Evolutionary conservation across 2,113 vertebrate genomes (phyloP).

Genomic region (Arizona elegans): DNA sequence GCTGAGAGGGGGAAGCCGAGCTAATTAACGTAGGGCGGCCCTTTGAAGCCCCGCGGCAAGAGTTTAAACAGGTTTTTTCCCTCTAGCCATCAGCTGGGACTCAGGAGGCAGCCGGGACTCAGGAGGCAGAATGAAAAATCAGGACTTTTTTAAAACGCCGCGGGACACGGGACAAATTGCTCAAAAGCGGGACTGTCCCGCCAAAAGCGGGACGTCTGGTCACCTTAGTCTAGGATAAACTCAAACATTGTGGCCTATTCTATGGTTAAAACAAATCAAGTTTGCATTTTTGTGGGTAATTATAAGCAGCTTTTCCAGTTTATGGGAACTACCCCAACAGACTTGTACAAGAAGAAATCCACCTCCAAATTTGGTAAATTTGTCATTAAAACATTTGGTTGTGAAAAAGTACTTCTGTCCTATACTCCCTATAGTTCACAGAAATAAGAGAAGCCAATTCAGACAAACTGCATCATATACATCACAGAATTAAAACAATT

Average conservation of each 20-base stretch:
- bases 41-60: too few species aligned
- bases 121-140: too few species aligned
- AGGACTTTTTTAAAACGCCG: too few species aligned
- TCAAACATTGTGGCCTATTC: neutral
- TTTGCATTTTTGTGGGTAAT: neutral
- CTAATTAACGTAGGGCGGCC: too few species aligned
- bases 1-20: too few species aligned
- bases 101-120: too few species aligned
- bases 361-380: neutral
- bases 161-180: too few species aligned
- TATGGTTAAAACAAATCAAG: neutral
- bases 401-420: neutral
- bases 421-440: neutral
- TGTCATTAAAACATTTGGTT: neutral
- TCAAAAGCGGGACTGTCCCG: too few species aligned
- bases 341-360: neutral
- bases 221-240: neutral
- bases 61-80: too few species aligned
- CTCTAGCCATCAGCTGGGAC: too few species aligned
- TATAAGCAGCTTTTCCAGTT: neutral
- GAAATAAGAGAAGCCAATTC: neutral
- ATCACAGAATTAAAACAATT: neutral
- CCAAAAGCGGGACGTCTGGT: too few species aligned
- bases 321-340: neutral
- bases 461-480: neutral